Evolutionary conservation across 2,888 invertebrate species (phyloP), one percentile per base, ranked within the genome.

Genomic region (Busseola fusca): DNA sequence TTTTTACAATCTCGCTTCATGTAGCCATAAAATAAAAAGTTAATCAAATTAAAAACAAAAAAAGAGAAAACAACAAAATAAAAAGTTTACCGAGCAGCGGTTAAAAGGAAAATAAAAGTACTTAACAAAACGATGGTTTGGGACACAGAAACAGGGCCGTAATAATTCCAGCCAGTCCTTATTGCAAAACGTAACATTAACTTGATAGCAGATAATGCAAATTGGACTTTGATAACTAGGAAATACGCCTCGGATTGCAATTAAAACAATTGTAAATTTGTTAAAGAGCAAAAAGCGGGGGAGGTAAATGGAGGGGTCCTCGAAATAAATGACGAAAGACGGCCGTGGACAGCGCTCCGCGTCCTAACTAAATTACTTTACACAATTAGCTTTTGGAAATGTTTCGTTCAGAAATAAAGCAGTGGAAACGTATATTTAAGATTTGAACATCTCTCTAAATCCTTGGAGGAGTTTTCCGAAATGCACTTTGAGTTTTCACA

Each of bases 321-420:
- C 86, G 87, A 90, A 88, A 91, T 89, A 91, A 91, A 92, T 91
- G 92, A 87, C 87, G 88, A 87, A 86, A 86, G 87, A 82, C 84
- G 85, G 86, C 80, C 86, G 86, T 85, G 89, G 90, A 91, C 91
- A 90, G 85, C 86, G 86, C 86, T 82, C 80, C 72, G 77, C 84
- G 86, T 74, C 85, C 82, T 89, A 91, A 93, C 89, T 89, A 88
- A 90, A 92, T 91, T 92, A 92, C 91, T 90, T 89, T 87, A 88
- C 86, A 88, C 91, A 92, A 93, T 92, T 92, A 92, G 90, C 91
- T 89, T 87, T 88, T 82, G 83, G 84, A 87, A 91, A 90, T 87
- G 88, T 89, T 90, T 87, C 85, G 80, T 78, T 80, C 72, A 69
- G 77, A 80, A 83, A 87, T 87, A 85, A 86, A 86, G 78, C 80